Base-by-base conservation (phyloP, 2,797 vertebrate species). In the Atherinosoma microstoma region DNA sequence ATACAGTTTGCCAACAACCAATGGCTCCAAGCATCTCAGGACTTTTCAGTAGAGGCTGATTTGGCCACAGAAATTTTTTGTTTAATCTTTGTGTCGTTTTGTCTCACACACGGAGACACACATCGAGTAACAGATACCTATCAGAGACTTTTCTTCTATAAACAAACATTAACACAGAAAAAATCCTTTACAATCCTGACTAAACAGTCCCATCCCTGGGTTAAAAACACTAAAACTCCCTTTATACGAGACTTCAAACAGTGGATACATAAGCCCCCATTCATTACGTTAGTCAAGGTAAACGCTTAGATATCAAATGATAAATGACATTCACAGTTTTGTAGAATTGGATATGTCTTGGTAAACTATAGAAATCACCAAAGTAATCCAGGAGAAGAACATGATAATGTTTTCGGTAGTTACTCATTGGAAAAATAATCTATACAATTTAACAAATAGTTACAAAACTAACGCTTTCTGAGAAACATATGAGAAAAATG, bases 101-200 rank as follows among this genome's bases (percentile, higher is more conserved):
- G 22, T 35, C 27, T 47, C 54, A 6, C 61, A 57, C 40, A 64
- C 57, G 38, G 35, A 9, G 34, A 58, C 51, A 66, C 57, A 61
- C 60, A 64, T 36, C 75, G 24, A 54, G 38, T 58, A 76, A 67
- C 34, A 62, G 45, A 82, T 70, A 58, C 32, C 32, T 56, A 32
- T 60, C 66, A 18, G 49, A 60, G 57, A 64, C 30, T 54, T 83
- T 78, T 63, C 56, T 32, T 75, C 59, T 63, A 27, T 66, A 82
- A 89, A 82, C 73, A 84, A 83, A 83, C 77, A 70, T n/a, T 47
- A 76, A 84, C 69, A 73, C 42, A 40, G 58, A 75, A 70, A 68
- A 67, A 83, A 75, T 82, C 79, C 63, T 76, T 40, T 13, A 13
- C 63, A 67, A 30, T 78, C 67, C 47, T 1, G 70, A 77, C 63